Base-by-base conservation (phyloP, 92 coral and sea anemone genomes). In the Heteractis magnifica region DNA sequence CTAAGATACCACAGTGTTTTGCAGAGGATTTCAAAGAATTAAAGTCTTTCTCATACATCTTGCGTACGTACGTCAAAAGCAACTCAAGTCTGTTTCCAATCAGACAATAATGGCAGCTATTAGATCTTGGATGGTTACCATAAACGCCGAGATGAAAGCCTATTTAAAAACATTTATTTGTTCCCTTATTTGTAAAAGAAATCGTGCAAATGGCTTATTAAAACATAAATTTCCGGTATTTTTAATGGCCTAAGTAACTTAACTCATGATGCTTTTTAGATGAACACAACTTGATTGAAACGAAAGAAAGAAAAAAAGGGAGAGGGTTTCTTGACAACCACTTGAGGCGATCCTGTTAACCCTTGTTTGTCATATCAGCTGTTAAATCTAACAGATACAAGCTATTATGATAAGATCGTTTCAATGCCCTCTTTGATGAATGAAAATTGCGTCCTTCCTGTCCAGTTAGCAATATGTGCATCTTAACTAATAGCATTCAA, bases 171-270 rank as follows among this genome's bases (percentile, higher is more conserved):
- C 73, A 68, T 68, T 68, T 68, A 68, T 20, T 68, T 41, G 23
- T 16, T 68, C 44, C 0, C 23, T 68, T 68, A 68, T 68, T 68
- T 68, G 49, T 12, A 6, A 26, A 68, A 68, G 73, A 68, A 68
- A 26, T 26, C 49, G 73, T 23, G 73, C 73, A 68, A 68, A 68
- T 68, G 49, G 50, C 73, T 26, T 68, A 68, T 26, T 68, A 20
- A 68, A 68, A 68, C 49, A 68, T 68, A 26, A 68, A 68, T 26
- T 68, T 68, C 73, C 73, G 73, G 73, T 68, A 23, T 68, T 68
- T 48, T 5, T 21, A 68, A 68, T 20, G 49, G 73, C 49, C 49
- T 68, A 7, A 68, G 49, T 68, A 68, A 68, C 49, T 68, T 68
- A 68, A 23, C 50, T 10, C 20, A 7, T 68, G 73, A 26, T n/a